Conservation (phyloP, 2,888 invertebrate genomes). For the Drosophila kanekoi region DNA sequence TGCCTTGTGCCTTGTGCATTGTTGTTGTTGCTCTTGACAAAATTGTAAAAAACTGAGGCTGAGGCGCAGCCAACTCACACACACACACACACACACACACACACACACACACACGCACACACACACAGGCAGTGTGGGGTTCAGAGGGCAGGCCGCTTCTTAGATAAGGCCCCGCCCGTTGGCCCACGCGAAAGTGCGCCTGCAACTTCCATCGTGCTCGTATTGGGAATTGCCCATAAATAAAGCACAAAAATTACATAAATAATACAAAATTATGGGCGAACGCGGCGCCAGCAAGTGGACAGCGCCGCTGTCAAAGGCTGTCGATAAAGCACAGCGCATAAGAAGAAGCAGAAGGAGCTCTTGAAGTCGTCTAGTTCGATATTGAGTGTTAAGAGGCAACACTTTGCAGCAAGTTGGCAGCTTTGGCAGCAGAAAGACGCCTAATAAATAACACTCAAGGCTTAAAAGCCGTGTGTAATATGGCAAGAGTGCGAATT, state of each 20-base stretch:
- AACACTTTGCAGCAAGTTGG: constrained; percentile 18
- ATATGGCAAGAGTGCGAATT: background rate
- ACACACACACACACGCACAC: constrained; percentile 5
- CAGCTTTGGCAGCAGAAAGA: background rate
- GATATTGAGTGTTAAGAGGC: background rate
- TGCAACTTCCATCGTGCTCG: background rate
- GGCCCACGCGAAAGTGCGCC: constrained; percentile 5
- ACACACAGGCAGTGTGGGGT: constrained; percentile 1
- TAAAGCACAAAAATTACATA: constrained; percentile 70
- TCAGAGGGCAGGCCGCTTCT: constrained; percentile 9
- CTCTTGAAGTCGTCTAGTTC: background rate
- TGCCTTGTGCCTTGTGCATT: constrained; percentile 7
- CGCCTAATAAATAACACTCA: too few species aligned
- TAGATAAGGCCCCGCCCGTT: constrained; percentile 26
- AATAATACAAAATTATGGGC: constrained; percentile 69
- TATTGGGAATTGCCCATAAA: constrained; percentile 68
- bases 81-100: background rate
- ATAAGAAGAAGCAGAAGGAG: background rate
- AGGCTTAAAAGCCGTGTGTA: too few species aligned
- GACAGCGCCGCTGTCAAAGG: constrained; percentile 33
- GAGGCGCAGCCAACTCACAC: constrained; percentile 17
- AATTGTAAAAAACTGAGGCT: constrained; percentile 46
- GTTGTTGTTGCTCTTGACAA: constrained; percentile 50
- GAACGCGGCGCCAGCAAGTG: constrained; percentile 37
- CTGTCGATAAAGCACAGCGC: constrained; percentile 24